These are phyloP conservation scores for Brienomyrus brachyistius DNA, from an alignment of 2,113 vertebrate genomes.

Conservation along the genomic window DNA sequence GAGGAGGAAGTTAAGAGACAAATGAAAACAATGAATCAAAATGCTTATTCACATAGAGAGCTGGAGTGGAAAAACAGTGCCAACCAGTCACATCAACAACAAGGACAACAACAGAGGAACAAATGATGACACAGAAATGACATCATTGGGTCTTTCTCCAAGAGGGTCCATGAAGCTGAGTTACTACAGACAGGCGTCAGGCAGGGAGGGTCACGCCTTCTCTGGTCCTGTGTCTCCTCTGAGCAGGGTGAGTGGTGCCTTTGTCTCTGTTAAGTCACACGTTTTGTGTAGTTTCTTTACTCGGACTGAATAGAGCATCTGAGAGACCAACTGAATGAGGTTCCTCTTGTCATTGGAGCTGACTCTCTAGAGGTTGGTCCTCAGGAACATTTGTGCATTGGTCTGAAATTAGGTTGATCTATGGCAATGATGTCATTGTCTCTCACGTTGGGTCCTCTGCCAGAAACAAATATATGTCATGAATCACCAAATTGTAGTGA, in stretches of 20 bases:
- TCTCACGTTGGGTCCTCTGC: not conserved
- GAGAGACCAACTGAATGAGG: conserved; percentile 1
- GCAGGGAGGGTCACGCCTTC: not conserved
- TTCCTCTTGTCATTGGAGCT: not conserved
- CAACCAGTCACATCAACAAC: not conserved
- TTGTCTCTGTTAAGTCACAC: not conserved
- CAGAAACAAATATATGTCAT: not conserved
- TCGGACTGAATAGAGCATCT: not conserved
- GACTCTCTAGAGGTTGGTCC: not conserved
- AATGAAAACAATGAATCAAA: not conserved
- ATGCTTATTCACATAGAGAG: not conserved
- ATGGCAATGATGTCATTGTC: not conserved
- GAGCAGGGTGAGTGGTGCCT: not conserved
- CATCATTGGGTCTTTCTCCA: not conserved
- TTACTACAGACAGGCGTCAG: conserved; percentile 3
- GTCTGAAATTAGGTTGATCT: not conserved
- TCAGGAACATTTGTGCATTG: not conserved
- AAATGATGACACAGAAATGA: not conserved
- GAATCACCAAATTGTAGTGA: not conserved
- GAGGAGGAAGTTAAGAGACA: not conserved
- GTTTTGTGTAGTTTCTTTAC: not conserved
- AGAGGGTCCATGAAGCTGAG: conserved; percentile 8
- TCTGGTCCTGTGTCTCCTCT: not conserved
- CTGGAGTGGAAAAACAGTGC: not conserved
- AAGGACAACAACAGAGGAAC: not conserved